A percentile compares a stretch with the other conserved stretches of the same genome.
These are phyloP conservation scores for Toxostoma redivivum DNA, from an alignment of 2,113 vertebrate genomes.

Conservation along the genomic window DNA sequence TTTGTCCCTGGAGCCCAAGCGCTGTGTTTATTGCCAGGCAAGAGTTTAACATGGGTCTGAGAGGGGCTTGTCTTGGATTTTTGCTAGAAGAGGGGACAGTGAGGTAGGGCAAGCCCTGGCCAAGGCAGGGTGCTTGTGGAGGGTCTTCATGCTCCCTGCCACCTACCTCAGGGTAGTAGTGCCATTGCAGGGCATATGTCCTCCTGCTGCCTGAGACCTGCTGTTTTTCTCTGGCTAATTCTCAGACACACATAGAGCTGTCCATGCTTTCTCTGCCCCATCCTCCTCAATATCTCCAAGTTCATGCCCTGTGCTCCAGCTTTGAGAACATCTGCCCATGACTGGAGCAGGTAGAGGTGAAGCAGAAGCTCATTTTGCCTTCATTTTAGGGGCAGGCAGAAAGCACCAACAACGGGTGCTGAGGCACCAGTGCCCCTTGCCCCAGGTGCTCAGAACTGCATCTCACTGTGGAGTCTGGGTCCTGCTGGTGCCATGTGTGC, in stretches of 20 bases:
- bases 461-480: fast-evolving
- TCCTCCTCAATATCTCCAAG: background rate
- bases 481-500: background rate
- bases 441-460: background rate
- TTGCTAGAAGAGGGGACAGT: background rate
- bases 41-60: background rate
- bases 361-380: background rate
- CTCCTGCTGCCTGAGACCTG: background rate
- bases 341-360: background rate
- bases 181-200: background rate
- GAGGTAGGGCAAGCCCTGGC: background rate
- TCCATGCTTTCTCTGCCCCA: background rate
- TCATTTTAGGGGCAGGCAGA: background rate
- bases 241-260: background rate
- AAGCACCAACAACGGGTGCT: background rate
- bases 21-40: background rate
- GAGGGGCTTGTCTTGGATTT: background rate
- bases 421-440: fast-evolving
- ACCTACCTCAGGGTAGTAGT: background rate
- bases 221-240: background rate
- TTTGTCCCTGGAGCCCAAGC: background rate
- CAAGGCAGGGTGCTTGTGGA: background rate
- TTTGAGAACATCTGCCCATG: fast-evolving
- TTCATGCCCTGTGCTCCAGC: background rate
- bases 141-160: background rate